Conservation (phyloP, 2,113 vertebrate genomes). For the Pterocles orientalis region DNA sequence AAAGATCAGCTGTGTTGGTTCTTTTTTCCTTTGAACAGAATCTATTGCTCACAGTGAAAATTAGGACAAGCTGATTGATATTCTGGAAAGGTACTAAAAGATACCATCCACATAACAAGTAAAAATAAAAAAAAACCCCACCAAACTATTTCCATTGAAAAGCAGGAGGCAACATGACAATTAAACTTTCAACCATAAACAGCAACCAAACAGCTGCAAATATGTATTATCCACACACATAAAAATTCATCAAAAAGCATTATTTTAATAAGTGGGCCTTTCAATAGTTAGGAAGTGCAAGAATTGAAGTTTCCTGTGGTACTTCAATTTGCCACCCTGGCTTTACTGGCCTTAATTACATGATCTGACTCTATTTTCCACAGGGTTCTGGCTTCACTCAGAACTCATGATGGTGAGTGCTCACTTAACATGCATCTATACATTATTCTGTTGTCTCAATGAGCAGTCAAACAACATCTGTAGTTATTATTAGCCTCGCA, state of each 20-base stretch:
- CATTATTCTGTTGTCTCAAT: neutral
- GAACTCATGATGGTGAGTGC: neutral
- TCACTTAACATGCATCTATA: neutral
- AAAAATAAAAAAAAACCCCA: neutral
- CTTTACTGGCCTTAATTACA: neutral
- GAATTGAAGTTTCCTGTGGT: neutral
- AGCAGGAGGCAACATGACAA: neutral
- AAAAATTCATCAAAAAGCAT: neutral
- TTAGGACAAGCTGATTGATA: neutral
- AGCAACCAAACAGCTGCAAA: neutral
- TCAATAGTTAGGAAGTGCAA: neutral
- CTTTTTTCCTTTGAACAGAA: neutral
- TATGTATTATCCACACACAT: neutral
- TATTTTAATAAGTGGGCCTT: neutral
- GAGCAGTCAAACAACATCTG: neutral
- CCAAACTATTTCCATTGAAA: neutral
- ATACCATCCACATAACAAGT: neutral
- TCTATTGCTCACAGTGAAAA: neutral
- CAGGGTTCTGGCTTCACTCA: neutral
- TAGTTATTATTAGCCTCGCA: neutral
- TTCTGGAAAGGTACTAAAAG: neutral
- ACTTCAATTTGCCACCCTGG: neutral
- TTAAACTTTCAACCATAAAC: neutral
- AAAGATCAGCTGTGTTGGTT: neutral
- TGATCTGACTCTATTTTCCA: neutral